phyloP scores from a whole-genome alignment of 2,888 invertebrate genomes.

The Sylvicola cinctus region DNA sequence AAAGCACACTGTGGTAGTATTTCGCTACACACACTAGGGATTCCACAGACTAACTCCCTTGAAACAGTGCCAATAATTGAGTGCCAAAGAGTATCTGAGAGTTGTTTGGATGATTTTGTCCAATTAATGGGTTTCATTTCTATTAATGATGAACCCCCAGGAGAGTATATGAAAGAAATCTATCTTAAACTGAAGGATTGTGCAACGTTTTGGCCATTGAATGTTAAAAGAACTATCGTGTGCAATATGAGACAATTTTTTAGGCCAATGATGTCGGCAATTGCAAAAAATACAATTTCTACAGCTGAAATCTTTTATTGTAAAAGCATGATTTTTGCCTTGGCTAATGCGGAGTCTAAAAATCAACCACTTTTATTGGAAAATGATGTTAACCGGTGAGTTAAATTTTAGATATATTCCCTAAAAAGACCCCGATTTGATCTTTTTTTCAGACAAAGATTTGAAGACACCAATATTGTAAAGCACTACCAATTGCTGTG shows the following conservation, averaged over 20 bases:
- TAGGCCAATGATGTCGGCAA: constrained; percentile 57
- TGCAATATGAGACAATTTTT: constrained; percentile 34
- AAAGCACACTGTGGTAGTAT: constrained; percentile 92
- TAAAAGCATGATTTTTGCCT: constrained; percentile 60
- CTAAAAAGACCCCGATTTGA: not conserved
- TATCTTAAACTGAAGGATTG: no score
- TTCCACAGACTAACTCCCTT: constrained; percentile 68
- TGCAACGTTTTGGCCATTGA: no score
- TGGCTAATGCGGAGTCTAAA: constrained; percentile 62
- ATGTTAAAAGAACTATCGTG: no score
- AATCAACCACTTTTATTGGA: constrained; percentile 62
- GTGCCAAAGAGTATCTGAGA: constrained; percentile 87
- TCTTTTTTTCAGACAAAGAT: constrained; percentile 13
- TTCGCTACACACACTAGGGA: constrained; percentile 80
- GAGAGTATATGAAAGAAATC: constrained; percentile 26
- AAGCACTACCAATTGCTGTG: constrained; percentile 85
- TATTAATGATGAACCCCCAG: constrained; percentile 28
- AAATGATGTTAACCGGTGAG: constrained; percentile 36
- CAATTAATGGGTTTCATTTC: constrained; percentile 65
- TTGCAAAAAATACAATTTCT: constrained; percentile 61
- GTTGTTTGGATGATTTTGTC: constrained; percentile 73
- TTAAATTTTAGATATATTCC: not conserved
- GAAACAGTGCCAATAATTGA: constrained; percentile 92
- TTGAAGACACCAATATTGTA: constrained; percentile 36
- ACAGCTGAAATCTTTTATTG: constrained; percentile 77